Percentiles rank a stretch among this genome's conserved stretches.
Evolutionary conservation across 1,140 invertebrate genomes (phyloP).

Genomic region (Metaphire vulgaris): DNA sequence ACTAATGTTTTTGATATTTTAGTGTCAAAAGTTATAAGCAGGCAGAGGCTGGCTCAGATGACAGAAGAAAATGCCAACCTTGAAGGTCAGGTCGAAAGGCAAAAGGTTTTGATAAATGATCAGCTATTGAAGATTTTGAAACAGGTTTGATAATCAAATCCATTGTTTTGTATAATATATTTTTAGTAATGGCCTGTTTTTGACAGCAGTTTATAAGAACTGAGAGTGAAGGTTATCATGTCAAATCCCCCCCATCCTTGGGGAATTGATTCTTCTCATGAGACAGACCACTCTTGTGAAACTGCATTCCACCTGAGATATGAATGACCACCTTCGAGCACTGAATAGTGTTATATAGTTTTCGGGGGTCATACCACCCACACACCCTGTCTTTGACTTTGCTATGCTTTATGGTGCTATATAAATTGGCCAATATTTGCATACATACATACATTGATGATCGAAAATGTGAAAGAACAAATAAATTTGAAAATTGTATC

Average conservation of each 20-base stretch:
- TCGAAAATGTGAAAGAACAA: too few species aligned
- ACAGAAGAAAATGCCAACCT: neutral
- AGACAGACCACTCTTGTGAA: neutral
- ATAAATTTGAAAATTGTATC: too few species aligned
- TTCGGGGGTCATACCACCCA: too few species aligned
- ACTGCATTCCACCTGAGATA: neutral
- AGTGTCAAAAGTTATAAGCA: neutral
- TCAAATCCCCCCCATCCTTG: neutral
- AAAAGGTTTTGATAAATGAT: neutral
- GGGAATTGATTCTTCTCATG: too few species aligned
- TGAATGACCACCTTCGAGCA: neutral
- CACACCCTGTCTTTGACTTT: too few species aligned
- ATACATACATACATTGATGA: too few species aligned
- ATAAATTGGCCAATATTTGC: too few species aligned
- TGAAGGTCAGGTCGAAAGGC: neutral
- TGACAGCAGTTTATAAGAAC: too few species aligned
- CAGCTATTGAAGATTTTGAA: neutral
- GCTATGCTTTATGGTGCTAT: too few species aligned
- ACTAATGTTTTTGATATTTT: neutral
- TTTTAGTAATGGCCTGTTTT: too few species aligned
- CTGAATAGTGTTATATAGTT: too few species aligned
- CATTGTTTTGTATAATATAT: neutral
- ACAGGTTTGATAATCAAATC: neutral
- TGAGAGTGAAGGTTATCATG: neutral
- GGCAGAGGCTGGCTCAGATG: neutral